Evolutionary conservation across 2,888 invertebrate species (phyloP).

Genomic region (Mythimna impura): DNA sequence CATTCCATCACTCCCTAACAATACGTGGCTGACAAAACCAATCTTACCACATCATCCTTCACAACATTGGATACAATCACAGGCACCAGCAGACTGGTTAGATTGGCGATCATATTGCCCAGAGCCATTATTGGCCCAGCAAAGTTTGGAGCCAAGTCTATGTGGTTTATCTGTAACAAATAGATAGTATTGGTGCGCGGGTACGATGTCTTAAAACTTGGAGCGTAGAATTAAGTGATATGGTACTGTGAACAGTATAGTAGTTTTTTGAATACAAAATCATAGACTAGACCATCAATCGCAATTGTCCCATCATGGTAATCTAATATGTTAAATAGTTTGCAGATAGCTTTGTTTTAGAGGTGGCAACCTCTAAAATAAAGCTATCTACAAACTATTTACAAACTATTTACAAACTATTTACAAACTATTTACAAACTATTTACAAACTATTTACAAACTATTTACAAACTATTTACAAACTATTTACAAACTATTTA

Average conservation of each 20-base stretch:
- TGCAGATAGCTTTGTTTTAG: too few species aligned
- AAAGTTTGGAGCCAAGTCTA: slow-evolving; percentile 95
- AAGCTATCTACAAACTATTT: too few species aligned
- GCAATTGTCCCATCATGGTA: too few species aligned
- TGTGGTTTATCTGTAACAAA: slow-evolving; percentile 92
- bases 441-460: too few species aligned
- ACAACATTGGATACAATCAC: slow-evolving; percentile 92
- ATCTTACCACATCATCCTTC: slow-evolving; percentile 84
- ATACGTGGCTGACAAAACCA: background rate
- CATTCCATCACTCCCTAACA: background rate
- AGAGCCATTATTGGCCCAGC: slow-evolving; percentile 95
- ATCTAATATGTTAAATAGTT: too few species aligned
- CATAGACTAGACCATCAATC: too few species aligned
- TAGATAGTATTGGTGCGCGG: slow-evolving; percentile 3
- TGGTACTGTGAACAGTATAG: background rate
- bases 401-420: too few species aligned
- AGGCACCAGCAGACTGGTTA: slow-evolving; percentile 93
- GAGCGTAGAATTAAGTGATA: background rate
- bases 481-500: too few species aligned
- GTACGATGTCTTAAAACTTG: slow-evolving; percentile 1
- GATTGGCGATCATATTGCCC: slow-evolving; percentile 93
- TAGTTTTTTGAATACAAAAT: background rate
- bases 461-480: too few species aligned
- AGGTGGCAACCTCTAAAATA: too few species aligned
- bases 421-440: too few species aligned